Percentiles rank a stretch among this genome's conserved stretches.
These are phyloP conservation scores for Monochamus saltuarius DNA, from an alignment of 1,140 invertebrate genomes.

Conservation along the genomic window DNA sequence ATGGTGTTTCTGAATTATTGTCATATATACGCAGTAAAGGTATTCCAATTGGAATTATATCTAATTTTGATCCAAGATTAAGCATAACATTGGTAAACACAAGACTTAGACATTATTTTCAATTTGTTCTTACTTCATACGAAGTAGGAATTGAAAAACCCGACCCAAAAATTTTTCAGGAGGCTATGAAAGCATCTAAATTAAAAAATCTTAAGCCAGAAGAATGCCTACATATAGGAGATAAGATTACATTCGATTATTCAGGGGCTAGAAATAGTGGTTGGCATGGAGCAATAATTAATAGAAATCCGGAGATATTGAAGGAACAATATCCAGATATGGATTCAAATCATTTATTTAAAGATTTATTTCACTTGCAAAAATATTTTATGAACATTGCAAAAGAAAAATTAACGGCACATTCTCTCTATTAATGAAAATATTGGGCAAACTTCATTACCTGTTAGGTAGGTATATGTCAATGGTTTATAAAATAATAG, in stretches of 20 bases:
- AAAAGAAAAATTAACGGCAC: conserved; percentile 12
- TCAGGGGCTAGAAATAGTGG: conserved; percentile 69
- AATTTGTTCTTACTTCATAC: conserved; percentile 80
- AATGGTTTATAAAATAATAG: too few relatives aligned
- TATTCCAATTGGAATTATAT: conserved; percentile 74
- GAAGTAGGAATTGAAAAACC: conserved; percentile 75
- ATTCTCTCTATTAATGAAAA: conserved; percentile 7
- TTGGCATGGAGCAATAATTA: conserved; percentile 72
- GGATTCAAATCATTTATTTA: conserved; percentile 37
- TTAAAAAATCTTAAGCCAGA: conserved; percentile 53
- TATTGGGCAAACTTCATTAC: too few relatives aligned
- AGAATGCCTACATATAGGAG: conserved; percentile 80
- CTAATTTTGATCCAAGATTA: conserved; percentile 85
- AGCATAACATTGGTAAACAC: conserved; percentile 65
- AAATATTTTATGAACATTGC: conserved; percentile 25
- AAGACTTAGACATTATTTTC: conserved; percentile 68
- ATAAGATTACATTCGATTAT: conserved; percentile 75
- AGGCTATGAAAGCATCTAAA: conserved; percentile 60
- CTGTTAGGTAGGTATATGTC: too few relatives aligned
- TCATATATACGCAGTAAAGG: conserved; percentile 48
- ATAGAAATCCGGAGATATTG: conserved; percentile 30
- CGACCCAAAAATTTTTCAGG: conserved; percentile 68
- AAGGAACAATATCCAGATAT: conserved; percentile 39
- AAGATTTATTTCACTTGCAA: conserved; percentile 31
- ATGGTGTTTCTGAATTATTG: conserved; percentile 65